Evolutionary conservation across 2,888 invertebrate genomes (phyloP), one percentile per base, ranked within the genome.

Genomic region (Capitulum mitella): DNA sequence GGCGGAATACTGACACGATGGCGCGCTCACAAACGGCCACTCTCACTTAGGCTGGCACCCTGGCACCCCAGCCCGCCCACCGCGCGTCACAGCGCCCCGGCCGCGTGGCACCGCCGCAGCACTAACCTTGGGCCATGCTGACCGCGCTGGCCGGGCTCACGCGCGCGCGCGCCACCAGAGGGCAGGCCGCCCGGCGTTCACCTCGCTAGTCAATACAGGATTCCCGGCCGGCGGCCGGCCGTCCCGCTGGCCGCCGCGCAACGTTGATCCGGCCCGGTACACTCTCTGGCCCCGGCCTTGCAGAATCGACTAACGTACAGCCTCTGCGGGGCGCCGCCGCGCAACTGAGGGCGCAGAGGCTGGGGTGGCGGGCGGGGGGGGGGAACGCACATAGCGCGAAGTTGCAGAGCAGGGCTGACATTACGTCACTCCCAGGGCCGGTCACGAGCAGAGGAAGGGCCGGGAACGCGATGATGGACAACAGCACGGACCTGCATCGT

Each of bases 131-230:
- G 58, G 29, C 58, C 58, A 58, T 58, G 58, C n/a, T 29, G 29
- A 8, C n/a, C 29, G 58, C 58, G 29, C 1, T n/a, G 54, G 12
- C 26, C 29, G n/a, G 58, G 12, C 22, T 51, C 12, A 12, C n/a
- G n/a, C 58, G 58, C 58, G n/a, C 58, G 58, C 58, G 58, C 58
- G n/a, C 58, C 58, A 29, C 58, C 58, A 58, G 58, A 29, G 58
- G 58, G 58, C 58, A 58, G 58, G 58, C n/a, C n/a, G 29, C n/a
- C 6, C 58, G n/a, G n/a, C 12, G 29, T 29, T 5, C 29, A n/a
- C n/a, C 58, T 5, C 6, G 58, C 58, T 29, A 26, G 58, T 58
- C 58, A 58, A 58, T 58, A 58, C 58, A n/a, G 58, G n/a, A 10
- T 19, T 26, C 22, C 6, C 29, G 29, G 58, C 58, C 6, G 26